Conservation (phyloP, 2,888 invertebrate genomes). For the Leucophenga montana region DNA sequence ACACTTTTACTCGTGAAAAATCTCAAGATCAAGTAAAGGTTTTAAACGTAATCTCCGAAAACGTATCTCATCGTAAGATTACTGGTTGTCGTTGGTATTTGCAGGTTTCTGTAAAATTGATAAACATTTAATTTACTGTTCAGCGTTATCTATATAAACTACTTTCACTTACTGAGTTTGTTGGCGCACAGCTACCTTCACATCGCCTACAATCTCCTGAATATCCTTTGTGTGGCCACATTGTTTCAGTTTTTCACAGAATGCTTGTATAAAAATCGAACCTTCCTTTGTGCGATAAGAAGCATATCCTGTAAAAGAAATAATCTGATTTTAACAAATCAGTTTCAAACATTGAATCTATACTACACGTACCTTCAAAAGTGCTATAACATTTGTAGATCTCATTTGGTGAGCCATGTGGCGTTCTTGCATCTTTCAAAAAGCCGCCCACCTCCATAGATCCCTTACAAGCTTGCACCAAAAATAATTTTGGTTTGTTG, state of each 20-base stretch:
- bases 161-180: constrained; percentile 53
- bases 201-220: constrained; percentile 66
- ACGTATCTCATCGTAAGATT: constrained; percentile 67
- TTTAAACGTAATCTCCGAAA: constrained; percentile 67
- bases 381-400: constrained; percentile 72
- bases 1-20: no score
- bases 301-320: constrained; percentile 58
- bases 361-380: constrained; percentile 61
- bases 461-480: constrained; percentile 72
- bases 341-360: background rate
- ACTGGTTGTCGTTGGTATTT: constrained; percentile 68
- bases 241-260: constrained; percentile 62
- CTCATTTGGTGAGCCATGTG: constrained; percentile 63
- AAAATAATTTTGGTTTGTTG: constrained; percentile 69
- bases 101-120: constrained; percentile 57
- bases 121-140: constrained; percentile 10
- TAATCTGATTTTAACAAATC: background rate
- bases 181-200: constrained; percentile 53
- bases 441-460: constrained; percentile 57
- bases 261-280: constrained; percentile 67
- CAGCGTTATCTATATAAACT: background rate
- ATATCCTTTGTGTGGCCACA: constrained; percentile 60
- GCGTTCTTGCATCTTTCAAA: constrained; percentile 61
- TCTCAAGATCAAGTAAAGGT: background rate
- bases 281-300: constrained; percentile 68